These are phyloP conservation scores for Trachurus trachurus DNA, from an alignment of 2,797 vertebrate species.

Conservation along the genomic window DNA sequence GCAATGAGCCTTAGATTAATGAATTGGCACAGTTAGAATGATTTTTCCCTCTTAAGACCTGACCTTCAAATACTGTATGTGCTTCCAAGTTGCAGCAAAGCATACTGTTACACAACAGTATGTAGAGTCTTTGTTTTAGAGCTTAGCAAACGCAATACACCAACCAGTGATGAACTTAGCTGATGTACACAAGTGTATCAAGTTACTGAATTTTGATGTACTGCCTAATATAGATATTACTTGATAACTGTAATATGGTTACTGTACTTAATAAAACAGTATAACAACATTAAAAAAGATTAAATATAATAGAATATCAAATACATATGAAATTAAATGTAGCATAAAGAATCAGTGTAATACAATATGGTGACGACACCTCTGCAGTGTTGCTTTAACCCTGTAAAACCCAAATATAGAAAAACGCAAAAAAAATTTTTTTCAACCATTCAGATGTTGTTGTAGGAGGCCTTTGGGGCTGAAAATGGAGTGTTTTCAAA, in stretches of 20 bases:
- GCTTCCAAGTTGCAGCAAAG: slow-evolving; percentile 53
- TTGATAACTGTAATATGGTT: neutral
- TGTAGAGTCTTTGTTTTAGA: slow-evolving; percentile 32
- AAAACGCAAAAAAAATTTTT: too few species aligned
- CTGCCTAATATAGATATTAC: slow-evolving; percentile 8
- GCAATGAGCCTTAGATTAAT: slow-evolving; percentile 77
- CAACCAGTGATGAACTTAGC: slow-evolving; percentile 16
- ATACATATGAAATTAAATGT: neutral
- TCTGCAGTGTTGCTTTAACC: too few species aligned
- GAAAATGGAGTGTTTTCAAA: too few species aligned
- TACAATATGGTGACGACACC: neutral
- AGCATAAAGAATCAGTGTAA: neutral
- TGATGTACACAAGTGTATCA: slow-evolving; percentile 1
- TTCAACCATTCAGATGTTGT: too few species aligned
- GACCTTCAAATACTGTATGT: slow-evolving; percentile 80
- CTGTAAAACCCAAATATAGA: too few species aligned
- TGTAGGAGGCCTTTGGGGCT: too few species aligned
- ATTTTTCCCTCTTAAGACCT: slow-evolving; percentile 73
- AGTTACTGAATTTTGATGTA: neutral
- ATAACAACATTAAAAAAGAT: slow-evolving; percentile 1
- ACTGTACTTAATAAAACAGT: neutral
- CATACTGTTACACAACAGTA: slow-evolving; percentile 44
- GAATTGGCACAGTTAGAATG: slow-evolving; percentile 73
- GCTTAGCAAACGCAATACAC: slow-evolving; percentile 27
- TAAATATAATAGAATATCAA: neutral